Conservation (phyloP, 2,113 vertebrate genomes). For the Nymphicus hollandicus region DNA sequence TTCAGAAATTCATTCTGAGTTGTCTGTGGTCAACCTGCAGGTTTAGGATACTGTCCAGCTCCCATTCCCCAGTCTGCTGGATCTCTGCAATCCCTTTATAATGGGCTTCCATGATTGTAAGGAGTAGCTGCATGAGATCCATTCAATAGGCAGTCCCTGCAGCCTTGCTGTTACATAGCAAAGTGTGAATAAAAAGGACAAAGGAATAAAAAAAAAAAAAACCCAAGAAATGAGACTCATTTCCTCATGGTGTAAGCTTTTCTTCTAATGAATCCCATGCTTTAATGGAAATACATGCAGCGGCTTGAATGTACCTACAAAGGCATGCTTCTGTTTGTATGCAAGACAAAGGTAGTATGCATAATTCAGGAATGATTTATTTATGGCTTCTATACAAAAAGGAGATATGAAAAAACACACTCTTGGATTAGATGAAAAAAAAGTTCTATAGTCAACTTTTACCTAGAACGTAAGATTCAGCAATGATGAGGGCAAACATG, state of each 20-base stretch:
- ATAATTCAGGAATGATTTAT: neutral
- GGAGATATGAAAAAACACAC: neutral
- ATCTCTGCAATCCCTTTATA: neutral
- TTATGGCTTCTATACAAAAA: neutral
- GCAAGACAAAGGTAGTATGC: neutral
- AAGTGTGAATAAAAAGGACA: neutral
- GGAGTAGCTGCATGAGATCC: neutral
- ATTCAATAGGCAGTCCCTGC: neutral
- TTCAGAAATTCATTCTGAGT: neutral
- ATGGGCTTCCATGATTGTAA: fast-evolving
- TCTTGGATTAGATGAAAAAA: neutral
- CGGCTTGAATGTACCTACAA: neutral
- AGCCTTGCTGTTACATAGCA: neutral
- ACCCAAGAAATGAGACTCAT: neutral
- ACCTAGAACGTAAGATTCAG: neutral
- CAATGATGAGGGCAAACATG: neutral
- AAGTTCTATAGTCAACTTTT: neutral
- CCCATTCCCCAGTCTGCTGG: neutral
- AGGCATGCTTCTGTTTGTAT: neutral
- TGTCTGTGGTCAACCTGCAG: neutral
- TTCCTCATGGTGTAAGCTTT: neutral
- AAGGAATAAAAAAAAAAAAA: neutral
- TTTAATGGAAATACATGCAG: neutral
- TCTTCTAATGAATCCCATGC: neutral
- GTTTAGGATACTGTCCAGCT: neutral